phyloP scores from a whole-genome alignment of 2,888 invertebrate species.

The Ophraella communa region DNA sequence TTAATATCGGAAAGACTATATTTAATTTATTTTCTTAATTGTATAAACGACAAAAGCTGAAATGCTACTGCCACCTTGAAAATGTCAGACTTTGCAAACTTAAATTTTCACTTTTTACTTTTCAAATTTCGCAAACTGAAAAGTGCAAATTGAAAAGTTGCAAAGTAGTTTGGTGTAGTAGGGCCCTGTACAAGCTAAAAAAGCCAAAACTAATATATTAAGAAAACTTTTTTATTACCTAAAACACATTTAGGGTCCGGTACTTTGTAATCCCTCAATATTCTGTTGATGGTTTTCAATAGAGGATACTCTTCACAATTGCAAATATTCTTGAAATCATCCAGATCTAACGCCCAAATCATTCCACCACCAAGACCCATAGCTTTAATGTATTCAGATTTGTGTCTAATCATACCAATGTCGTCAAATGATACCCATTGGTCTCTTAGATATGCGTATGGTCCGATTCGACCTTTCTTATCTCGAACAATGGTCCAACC shows the following conservation, averaged over 20 bases:
- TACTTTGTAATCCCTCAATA: constrained; percentile 72
- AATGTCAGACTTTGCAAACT: no score
- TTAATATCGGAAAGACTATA: no score
- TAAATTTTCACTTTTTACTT: no score
- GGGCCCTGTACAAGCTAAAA: no score
- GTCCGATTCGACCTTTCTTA: constrained; percentile 82
- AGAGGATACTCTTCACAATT: constrained; percentile 84
- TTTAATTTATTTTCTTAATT: no score
- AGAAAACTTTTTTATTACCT: constrained; percentile 48
- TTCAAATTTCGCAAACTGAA: no score
- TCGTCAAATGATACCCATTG: constrained; percentile 97
- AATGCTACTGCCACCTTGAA: no score
- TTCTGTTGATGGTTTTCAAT: constrained; percentile 79
- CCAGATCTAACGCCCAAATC: constrained; percentile 89
- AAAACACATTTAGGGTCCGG: constrained; percentile 70
- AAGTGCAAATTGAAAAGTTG: no score
- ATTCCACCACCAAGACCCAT: constrained; percentile 85
- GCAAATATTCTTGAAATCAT: constrained; percentile 84
- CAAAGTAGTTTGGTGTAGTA: no score
- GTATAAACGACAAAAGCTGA: no score
- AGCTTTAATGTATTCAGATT: constrained; percentile 80
- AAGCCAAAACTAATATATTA: no score
- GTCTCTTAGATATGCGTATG: constrained; percentile 81
- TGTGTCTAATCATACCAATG: constrained; percentile 80
- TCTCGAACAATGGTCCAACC: constrained; percentile 81